These are phyloP conservation scores for Drosophila robusta DNA, from an alignment of 2,888 invertebrate genomes.

Conservation along the genomic window DNA sequence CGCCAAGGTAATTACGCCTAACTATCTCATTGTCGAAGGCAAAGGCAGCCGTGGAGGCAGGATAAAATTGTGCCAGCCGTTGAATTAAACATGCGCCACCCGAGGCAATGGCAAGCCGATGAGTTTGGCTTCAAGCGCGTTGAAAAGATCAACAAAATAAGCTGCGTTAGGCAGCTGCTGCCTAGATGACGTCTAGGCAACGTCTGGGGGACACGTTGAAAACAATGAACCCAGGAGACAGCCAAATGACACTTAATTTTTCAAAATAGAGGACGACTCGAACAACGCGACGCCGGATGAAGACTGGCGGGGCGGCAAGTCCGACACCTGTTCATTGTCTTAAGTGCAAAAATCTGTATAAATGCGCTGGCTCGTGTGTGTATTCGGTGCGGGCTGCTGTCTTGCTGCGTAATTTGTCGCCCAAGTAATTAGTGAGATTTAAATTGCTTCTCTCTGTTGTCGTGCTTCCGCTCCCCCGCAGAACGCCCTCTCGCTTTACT, in stretches of 20 bases:
- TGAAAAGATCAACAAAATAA: conserved; percentile 17
- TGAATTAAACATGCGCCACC: conserved; percentile 52
- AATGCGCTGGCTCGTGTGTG: conserved; percentile 15
- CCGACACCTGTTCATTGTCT: conserved; percentile 53
- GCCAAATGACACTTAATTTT: conserved; percentile 76
- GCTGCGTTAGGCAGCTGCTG: conserved; percentile 14
- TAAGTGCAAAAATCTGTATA: conserved; percentile 49
- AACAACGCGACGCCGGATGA: conserved; percentile 6
- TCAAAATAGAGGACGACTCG: conserved; percentile 63
- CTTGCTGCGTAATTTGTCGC: conserved; percentile 81
- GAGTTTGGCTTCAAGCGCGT: conserved; percentile 27
- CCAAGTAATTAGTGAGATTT: conserved; percentile 84
- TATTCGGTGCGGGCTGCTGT: conserved; percentile 35
- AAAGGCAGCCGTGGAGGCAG: background rate
- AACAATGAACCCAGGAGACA: conserved; percentile 67
- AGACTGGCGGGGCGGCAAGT: conserved; percentile 6
- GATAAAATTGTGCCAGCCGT: conserved; percentile 5
- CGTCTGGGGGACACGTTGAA: conserved; percentile 36
- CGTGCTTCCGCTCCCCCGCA: conserved; percentile 13
- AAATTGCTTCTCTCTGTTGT: conserved; percentile 79
- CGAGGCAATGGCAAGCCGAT: conserved; percentile 24
- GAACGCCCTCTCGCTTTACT: background rate
- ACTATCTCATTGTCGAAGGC: conserved; percentile 74
- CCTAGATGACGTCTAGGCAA: conserved; percentile 28
- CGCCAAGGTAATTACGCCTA: conserved; percentile 79